A percentile compares a stretch with the other conserved stretches of the same genome.
phyloP scores from a whole-genome alignment of 92 coral and sea anemone species.

The Desmophyllum pertusum region DNA sequence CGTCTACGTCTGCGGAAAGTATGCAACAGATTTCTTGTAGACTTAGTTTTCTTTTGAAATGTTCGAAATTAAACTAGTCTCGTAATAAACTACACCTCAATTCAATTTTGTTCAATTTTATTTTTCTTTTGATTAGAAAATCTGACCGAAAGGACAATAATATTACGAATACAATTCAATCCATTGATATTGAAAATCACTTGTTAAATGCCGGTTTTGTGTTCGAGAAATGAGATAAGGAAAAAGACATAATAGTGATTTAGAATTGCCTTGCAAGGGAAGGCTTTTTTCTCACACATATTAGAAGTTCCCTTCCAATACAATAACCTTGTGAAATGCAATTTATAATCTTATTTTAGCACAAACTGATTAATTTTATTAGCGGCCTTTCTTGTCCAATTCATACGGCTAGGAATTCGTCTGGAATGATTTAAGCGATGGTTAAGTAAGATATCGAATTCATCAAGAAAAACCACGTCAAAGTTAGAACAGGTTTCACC shows the following conservation, averaged over 20 bases:
- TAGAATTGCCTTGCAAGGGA: slow-evolving; percentile 4
- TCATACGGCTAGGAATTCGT: slow-evolving; percentile 25
- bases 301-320: slow-evolving; percentile 14
- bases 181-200: slow-evolving; percentile 32
- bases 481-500: slow-evolving; percentile 1
- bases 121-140: slow-evolving; percentile 22
- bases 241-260: slow-evolving; percentile 15
- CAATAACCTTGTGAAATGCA: slow-evolving; percentile 22
- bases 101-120: slow-evolving; percentile 30
- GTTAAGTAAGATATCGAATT: slow-evolving; percentile 5
- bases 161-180: slow-evolving; percentile 27
- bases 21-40: not conserved
- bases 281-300: slow-evolving; percentile 38
- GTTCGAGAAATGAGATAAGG: slow-evolving; percentile 19
- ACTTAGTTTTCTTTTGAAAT: not conserved
- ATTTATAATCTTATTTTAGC: slow-evolving; percentile 13
- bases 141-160: slow-evolving; percentile 23
- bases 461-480: slow-evolving; percentile 19
- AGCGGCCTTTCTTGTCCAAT: slow-evolving; percentile 24
- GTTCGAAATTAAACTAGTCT: slow-evolving; percentile 30
- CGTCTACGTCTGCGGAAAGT: not conserved
- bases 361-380: slow-evolving; percentile 17
- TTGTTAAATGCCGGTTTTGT: slow-evolving; percentile 44
- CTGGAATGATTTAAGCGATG: slow-evolving; percentile 11
- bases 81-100: slow-evolving; percentile 4